Evolutionary conservation across 2,888 invertebrate genomes (phyloP), one percentile per base, ranked within the genome.

Genomic region (Xestia ashworthii): DNA sequence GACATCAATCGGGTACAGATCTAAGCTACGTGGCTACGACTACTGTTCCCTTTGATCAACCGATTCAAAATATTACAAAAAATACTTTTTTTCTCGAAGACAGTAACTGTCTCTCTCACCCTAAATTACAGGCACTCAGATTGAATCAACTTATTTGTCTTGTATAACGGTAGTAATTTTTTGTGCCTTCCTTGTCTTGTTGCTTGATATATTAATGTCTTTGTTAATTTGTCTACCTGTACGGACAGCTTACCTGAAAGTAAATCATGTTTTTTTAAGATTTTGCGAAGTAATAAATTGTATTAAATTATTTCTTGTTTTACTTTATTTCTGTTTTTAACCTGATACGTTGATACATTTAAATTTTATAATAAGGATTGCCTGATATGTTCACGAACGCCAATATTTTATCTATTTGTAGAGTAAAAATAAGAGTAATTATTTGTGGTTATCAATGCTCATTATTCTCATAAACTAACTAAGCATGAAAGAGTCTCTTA

Each of bases 81-180:
- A 48, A 9, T 5, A n/a, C 3, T 25, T 69, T 55, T 55, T 4
- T 46, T 50, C 2, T 16, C 4, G 50, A 46, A 41, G 76, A 5
- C 41, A 19, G 41, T 68, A 16, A 84, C 32, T 0, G 65, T 58
- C 16, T 0, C 19, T 9, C 14, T 69, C 41, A 85, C 87, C 85
- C 80, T 83, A 80, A 85, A 41, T 73, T 80, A 70, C 48, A 80
- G 65, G 76, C 68, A 48, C 69, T 70, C 25, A 76, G 82, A 89
- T 89, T 83, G 73, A 68, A 84, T 86, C 79, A 79, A 81, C 80
- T 78, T 85, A 87, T 86, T 89, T 78, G 84, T 89, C 83, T 84
- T 80, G 67, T 78, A 70, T 85, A 84, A 89, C 84, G 81, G 85
- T 76, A 82, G 78, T 66, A 3, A 69, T 77, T 88, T 85, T 85